These are phyloP conservation scores for Deroptyus accipitrinus DNA, from an alignment of 2,113 vertebrate genomes.

Conservation along the genomic window DNA sequence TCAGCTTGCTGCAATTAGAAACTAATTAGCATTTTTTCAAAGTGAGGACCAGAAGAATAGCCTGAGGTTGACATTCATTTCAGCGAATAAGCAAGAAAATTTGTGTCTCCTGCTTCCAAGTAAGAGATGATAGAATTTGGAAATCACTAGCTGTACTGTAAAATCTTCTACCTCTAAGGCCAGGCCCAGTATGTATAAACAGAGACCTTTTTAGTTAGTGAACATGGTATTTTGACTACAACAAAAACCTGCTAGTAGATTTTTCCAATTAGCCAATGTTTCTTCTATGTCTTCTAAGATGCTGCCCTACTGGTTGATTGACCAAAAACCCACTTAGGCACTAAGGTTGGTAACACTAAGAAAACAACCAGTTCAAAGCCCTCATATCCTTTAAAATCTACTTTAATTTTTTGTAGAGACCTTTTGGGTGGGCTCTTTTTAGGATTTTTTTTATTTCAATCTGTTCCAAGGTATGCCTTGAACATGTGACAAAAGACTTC, in stretches of 20 bases:
- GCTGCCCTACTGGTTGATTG: not conserved
- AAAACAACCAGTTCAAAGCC: not conserved
- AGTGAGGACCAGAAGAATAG: constrained; percentile 6
- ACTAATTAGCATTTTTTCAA: constrained; percentile 42
- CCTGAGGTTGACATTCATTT: not conserved
- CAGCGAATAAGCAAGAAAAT: not conserved
- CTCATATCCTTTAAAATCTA: not conserved
- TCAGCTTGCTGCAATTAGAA: constrained; percentile 37
- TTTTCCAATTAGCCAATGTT: not conserved
- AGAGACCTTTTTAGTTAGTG: not conserved
- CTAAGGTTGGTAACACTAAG: not conserved
- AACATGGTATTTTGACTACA: not conserved
- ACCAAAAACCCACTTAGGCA: not conserved
- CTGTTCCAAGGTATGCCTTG: not conserved
- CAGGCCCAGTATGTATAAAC: not conserved
- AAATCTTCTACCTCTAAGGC: not conserved
- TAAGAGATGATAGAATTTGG: not conserved
- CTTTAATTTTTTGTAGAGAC: not conserved
- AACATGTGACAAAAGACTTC: not conserved
- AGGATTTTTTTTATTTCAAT: not conserved
- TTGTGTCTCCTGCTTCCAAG: not conserved
- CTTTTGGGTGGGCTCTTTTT: not conserved
- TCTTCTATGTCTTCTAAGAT: not conserved
- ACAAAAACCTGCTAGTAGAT: not conserved
- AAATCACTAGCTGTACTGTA: not conserved